phyloP scores from a whole-genome alignment of 2,113 vertebrate species.

The Rostratula benghalensis region DNA sequence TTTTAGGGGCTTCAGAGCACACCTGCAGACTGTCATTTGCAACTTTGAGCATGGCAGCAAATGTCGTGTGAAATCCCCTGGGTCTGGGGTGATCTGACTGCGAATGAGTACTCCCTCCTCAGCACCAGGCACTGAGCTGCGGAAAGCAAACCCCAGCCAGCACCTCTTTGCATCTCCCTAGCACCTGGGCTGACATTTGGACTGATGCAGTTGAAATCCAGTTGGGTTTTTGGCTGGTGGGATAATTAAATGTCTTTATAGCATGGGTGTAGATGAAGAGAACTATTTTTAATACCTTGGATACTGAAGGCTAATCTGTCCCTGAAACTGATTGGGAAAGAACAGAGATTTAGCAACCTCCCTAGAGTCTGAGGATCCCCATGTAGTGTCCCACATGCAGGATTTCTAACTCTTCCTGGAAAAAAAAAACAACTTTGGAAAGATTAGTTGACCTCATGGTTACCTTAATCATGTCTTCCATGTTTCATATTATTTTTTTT shows the following conservation, averaged over 20 bases:
- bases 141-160: not conserved
- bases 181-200: not conserved
- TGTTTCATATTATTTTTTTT: not conserved
- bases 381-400: not conserved
- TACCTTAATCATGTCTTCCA: not conserved
- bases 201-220: not conserved
- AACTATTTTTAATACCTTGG: not conserved
- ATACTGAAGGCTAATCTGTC: not conserved
- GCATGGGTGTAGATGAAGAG: not conserved
- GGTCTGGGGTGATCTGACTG: not conserved
- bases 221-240: not conserved
- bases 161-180: not conserved
- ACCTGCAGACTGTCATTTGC: not conserved
- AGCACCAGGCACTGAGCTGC: not conserved
- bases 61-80: not conserved
- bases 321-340: not conserved
- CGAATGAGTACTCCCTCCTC: not conserved
- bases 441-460: not conserved
- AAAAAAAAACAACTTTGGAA: not conserved
- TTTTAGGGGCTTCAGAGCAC: not conserved
- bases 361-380: not conserved
- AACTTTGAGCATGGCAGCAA: not conserved
- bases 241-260: not conserved
- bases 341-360: not conserved
- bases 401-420: not conserved